A percentile compares a stretch with the other conserved stretches of the same genome.
Evolutionary conservation across 1,140 invertebrate genomes (phyloP).

Genomic region (Pseudomyrmex cubaensis): DNA sequence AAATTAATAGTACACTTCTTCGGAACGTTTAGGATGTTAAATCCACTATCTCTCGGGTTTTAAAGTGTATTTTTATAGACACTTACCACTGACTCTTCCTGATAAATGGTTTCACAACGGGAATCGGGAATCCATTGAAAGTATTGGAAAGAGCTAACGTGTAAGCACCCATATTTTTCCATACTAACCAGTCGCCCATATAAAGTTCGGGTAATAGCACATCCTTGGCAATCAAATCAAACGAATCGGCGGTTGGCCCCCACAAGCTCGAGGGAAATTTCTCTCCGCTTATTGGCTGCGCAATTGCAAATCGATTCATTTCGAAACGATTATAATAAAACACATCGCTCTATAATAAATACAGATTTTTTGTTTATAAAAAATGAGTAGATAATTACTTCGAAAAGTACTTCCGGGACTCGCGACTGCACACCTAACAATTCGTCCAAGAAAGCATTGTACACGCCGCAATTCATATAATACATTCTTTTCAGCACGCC

Average conservation of each 20-base stretch:
- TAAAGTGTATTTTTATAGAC: background rate
- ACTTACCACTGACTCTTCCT: conserved; percentile 72
- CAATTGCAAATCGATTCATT: background rate
- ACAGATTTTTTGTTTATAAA: background rate
- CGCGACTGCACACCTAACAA: conserved; percentile 72
- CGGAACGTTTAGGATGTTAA: background rate
- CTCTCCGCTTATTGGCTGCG: conserved; percentile 55
- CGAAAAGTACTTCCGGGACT: conserved; percentile 82
- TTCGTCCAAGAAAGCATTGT: conserved; percentile 88
- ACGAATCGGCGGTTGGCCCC: conserved; percentile 89
- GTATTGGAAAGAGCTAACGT: conserved; percentile 85
- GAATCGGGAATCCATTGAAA: conserved; percentile 87
- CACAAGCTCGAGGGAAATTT: conserved; percentile 84
- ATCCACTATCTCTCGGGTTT: background rate
- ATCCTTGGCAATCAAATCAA: conserved; percentile 86
- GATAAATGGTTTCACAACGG: conserved; percentile 82
- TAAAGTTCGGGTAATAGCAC: conserved; percentile 84
- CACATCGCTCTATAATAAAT: background rate
- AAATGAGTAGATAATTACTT: conserved; percentile 15
- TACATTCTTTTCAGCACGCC: conserved; percentile 85
- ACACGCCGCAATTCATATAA: conserved; percentile 91
- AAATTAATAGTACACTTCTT: background rate
- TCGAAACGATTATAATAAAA: background rate
- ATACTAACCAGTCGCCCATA: conserved; percentile 87
- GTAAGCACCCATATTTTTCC: conserved; percentile 88